Base-by-base conservation (phyloP, 2,888 invertebrate species). In the Colletes collaris region DNA sequence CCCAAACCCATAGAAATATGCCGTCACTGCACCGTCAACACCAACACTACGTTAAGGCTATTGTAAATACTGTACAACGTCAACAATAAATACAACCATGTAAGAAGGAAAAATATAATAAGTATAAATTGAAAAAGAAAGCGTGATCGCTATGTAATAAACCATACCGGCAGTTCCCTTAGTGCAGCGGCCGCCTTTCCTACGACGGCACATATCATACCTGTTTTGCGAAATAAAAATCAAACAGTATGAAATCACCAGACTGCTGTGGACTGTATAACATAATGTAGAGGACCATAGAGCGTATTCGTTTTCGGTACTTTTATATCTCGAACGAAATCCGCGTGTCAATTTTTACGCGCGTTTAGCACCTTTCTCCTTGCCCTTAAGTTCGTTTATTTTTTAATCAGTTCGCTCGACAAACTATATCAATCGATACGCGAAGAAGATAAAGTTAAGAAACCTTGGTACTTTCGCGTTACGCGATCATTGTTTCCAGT, bases 81-180 rank as follows among this genome's bases (percentile, higher is more conserved):
- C 60, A 71, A 73, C 6, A 7, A 60, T 59, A 76, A 66, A 63
- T 63, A 77, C 52, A 56, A 59, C 44, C 8, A 46, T 69, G 71
- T 79, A 78, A 76, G 67, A 75, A 63, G 60, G 73, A 76, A 66
- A 65, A 58, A 76, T 55, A 83, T 44, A 78, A 70, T 76, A 53
- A 44, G 62, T 69, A 79, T 74, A 79, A 79, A 60, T 76, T 76
- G 66, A 83, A 77, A 74, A 79, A 72, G 58, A 82, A 90, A 90
- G 89, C 90, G 88, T 90, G 88, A 90, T 90, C 90, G 86, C 91
- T 89, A 90, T 91, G 81, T 90, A 91, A 91, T 90, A 90, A 90
- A 92, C 94, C 96, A 96, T 98, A 98, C 98, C 98, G 95, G 98
- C 98, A 94, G 98, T 98, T 96, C 98, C 98, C 96, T 98, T 97